Base-by-base conservation (phyloP, 1,140 invertebrate species). In the Orchestia grillus region DNA sequence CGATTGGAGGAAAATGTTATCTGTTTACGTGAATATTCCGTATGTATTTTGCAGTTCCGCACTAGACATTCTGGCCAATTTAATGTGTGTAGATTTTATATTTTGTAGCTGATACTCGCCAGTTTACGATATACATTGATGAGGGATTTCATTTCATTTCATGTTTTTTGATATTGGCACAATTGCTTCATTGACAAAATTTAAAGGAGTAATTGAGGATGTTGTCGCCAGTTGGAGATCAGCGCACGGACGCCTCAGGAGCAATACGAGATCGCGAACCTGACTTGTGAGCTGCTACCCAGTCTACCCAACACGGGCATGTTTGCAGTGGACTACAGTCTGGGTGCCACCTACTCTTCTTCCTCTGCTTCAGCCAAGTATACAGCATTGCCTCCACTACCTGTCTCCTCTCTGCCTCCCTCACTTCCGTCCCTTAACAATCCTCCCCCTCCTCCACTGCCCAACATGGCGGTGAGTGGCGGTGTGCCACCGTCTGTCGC, bases 221-320 rank as follows among this genome's bases (percentile, higher is more conserved):
- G 62, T 95, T 95, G 96, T 96, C 91, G 95, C 23, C 96, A 98
- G 98, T 98, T 99, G 91, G 99, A 99, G 97, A 97, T 99, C 95
- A 98, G 99, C 44, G 98, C 98, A 36, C 98, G 99, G 95, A 99
- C 98, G 96, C 99, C 99, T 0, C 99, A 99, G 97, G 99, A 99
- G 97, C 98, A 99, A 96, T 99, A 99, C 97, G 99, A 99, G 98
- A 99, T 99, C 96, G 99, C 99, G 0, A 99, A 99, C 97, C 98
- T 99, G 15, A 99, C 99, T 97, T 99, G 99, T 4, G 99, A 99
- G 97, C 97, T 99, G 95, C 99, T 99, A 98, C 99, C 99, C 42
- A 98, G 98, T 41, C 98, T 99, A 96, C 99, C 99, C 0, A 98
- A 98, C 16, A 99, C 99, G 97, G 99, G 99, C 28, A 98, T 99